Conservation (phyloP, 2,888 invertebrate species). For the Nomada fabriciana region DNA sequence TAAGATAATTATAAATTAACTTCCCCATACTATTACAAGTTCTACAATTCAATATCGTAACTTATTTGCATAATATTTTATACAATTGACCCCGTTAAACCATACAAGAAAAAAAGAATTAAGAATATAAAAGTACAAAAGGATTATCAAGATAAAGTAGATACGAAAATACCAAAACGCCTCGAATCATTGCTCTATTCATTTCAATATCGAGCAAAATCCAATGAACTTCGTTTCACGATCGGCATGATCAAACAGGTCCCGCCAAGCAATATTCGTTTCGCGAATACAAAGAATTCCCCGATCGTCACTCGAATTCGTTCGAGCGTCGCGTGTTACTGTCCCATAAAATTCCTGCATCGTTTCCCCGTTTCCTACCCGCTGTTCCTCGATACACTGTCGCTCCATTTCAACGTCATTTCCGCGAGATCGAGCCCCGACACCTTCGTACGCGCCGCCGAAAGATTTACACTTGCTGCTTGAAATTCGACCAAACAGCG, state of each 20-base stretch:
- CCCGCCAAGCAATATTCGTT: not conserved
- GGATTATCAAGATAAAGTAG: too few relatives aligned
- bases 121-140: too few relatives aligned
- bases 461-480: slow-evolving; percentile 20
- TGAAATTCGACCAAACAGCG: slow-evolving; percentile 27
- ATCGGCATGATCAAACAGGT: slow-evolving; percentile 8
- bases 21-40: too few relatives aligned
- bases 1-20: too few relatives aligned
- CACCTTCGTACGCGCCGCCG: not conserved
- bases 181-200: too few relatives aligned
- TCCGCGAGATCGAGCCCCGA: slow-evolving; percentile 22
- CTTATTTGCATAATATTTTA: too few relatives aligned
- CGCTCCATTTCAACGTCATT: slow-evolving; percentile 35
- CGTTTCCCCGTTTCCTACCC: slow-evolving; percentile 5
- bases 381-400: slow-evolving; percentile 22
- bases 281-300: not conserved
- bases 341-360: slow-evolving; percentile 21
- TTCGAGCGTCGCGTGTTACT: slow-evolving; percentile 10
- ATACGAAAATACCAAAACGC: too few relatives aligned
- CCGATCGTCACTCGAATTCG: not conserved
- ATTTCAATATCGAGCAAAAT: too few relatives aligned
- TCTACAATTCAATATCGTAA: too few relatives aligned
- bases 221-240: not conserved
- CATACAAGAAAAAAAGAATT: too few relatives aligned
- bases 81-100: too few relatives aligned